Conservation (phyloP, 2,113 vertebrate species). For the Centropus bengalensis region DNA sequence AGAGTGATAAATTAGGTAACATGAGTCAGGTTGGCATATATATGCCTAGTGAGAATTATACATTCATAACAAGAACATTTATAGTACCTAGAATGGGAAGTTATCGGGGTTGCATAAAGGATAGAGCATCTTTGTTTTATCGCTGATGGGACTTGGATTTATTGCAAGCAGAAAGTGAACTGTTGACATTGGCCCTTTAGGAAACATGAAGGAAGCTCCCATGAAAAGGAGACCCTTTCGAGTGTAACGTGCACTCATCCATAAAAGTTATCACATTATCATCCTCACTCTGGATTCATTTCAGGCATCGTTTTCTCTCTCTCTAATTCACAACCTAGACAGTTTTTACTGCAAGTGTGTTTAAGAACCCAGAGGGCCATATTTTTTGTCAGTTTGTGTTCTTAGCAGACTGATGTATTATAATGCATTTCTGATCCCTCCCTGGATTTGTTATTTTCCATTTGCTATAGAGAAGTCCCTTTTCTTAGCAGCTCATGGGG, state of each 20-base stretch:
- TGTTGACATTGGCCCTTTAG: conserved; percentile 43
- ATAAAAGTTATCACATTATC: conserved; percentile 26
- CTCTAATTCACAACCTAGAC: conserved; percentile 11
- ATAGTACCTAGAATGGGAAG: conserved; percentile 20
- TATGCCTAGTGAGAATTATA: conserved; percentile 17
- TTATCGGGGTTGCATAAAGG: background rate
- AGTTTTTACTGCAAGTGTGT: conserved; percentile 17
- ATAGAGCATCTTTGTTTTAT: conserved; percentile 34
- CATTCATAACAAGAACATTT: background rate
- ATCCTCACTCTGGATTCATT: conserved; percentile 10
- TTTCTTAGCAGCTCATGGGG: background rate
- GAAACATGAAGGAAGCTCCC: conserved; percentile 27
- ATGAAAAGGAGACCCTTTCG: background rate
- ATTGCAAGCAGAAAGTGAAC: conserved; percentile 4
- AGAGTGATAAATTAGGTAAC: conserved; percentile 31
- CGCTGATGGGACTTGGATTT: conserved; percentile 20
- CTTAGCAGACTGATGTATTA: conserved; percentile 16
- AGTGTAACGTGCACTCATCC: background rate
- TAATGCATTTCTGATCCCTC: background rate
- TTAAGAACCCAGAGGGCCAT: conserved; percentile 18
- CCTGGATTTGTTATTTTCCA: conserved; percentile 12
- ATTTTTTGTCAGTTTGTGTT: conserved; percentile 51
- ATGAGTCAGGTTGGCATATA: conserved; percentile 7
- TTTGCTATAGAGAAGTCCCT: background rate
- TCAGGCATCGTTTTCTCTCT: conserved; percentile 22